Conservation (phyloP, 2,113 vertebrate genomes). For the Archilochus colubris region DNA sequence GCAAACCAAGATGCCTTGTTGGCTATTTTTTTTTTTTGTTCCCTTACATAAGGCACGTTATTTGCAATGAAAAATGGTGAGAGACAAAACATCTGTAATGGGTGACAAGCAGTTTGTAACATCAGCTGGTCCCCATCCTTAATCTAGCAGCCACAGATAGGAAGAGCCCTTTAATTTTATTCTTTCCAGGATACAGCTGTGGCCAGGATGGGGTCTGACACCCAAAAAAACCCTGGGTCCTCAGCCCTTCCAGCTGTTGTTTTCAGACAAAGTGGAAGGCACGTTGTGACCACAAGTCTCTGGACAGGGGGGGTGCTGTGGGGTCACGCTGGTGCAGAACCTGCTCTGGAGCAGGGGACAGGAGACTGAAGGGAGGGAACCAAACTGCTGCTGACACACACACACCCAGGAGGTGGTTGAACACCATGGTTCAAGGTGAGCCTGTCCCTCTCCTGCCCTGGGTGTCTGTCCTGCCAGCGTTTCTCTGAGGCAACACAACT, state of each 20-base stretch:
- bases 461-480: not conserved
- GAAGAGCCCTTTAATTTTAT: not conserved
- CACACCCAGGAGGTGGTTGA: not conserved
- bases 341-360: not conserved
- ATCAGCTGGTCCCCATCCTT: not conserved
- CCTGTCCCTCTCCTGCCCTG: not conserved
- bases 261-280: not conserved
- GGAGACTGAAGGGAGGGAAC: not conserved
- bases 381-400: not conserved
- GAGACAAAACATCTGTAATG: not conserved
- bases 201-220: not conserved
- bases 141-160: rapidly evolving
- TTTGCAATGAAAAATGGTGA: constrained; percentile 3
- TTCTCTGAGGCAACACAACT: not conserved
- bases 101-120: not conserved
- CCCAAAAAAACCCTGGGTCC: not conserved
- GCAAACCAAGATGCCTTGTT: constrained; percentile 61
- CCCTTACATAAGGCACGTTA: constrained; percentile 17
- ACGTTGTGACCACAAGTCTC: not conserved
- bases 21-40: not conserved
- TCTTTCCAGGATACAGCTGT: not conserved
- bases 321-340: not conserved
- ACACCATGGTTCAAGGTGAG: no score
- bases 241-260: not conserved
- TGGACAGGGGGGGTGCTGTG: rapidly evolving